Percentiles rank a stretch among this genome's conserved stretches.
These are phyloP conservation scores for Condylostylus longicornis DNA, from an alignment of 1,140 invertebrate species.

Conservation along the genomic window DNA sequence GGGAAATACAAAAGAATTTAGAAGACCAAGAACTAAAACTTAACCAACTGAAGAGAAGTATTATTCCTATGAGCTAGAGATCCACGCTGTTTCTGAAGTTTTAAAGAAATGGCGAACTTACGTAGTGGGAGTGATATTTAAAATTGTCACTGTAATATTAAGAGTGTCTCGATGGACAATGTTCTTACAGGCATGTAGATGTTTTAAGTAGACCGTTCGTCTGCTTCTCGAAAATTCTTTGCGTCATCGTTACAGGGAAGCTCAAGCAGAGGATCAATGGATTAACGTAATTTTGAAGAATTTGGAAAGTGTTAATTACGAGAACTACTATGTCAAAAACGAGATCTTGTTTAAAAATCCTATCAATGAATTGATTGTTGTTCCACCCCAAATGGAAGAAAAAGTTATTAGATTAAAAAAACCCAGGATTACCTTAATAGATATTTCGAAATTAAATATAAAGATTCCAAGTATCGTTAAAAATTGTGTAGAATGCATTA, in stretches of 20 bases:
- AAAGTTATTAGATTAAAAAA: slow-evolving; percentile 13
- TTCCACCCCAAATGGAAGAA: slow-evolving; percentile 11
- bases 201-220: slow-evolving; percentile 12
- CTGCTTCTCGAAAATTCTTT: slow-evolving; percentile 1
- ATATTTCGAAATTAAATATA: slow-evolving; percentile 19
- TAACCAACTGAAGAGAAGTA: slow-evolving; percentile 15
- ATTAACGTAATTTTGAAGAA: too few relatives aligned
- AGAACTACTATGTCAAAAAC: neutral
- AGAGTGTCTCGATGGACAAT: slow-evolving; percentile 6
- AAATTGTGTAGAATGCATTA: slow-evolving; percentile 24
- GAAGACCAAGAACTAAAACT: slow-evolving; percentile 19
- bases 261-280: neutral
- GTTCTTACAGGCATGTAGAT: slow-evolving; percentile 16
- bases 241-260: too few relatives aligned
- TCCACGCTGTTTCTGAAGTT: slow-evolving; percentile 13
- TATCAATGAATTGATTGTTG: slow-evolving; percentile 8
- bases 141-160: slow-evolving; percentile 17
- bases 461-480: slow-evolving; percentile 20
- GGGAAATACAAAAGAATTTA: slow-evolving; percentile 14
- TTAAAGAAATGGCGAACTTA: slow-evolving; percentile 24
- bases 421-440: slow-evolving; percentile 19
- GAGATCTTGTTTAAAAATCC: slow-evolving; percentile 4
- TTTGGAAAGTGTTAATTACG: neutral
- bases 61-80: slow-evolving; percentile 18
- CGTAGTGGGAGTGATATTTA: slow-evolving; percentile 28